Percentiles rank a stretch among this genome's conserved stretches.
Conservation (phyloP, 2,113 vertebrate species). For the Oryzias melastigma region DNA sequence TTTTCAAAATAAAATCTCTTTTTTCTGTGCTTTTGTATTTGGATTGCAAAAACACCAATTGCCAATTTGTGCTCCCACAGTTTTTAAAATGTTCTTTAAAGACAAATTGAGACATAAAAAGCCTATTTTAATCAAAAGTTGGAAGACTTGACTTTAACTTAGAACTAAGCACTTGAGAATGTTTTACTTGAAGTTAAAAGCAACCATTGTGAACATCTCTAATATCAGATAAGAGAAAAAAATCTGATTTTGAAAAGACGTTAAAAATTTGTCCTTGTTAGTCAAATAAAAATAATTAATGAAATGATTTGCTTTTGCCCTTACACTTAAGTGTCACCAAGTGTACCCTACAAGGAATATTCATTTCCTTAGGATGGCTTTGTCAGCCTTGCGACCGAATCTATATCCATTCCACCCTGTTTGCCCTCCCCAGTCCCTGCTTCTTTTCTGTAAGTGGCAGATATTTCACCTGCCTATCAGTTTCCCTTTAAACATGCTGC, state of each 20-base stretch:
- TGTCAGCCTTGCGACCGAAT: conserved; percentile 79
- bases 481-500: conserved; percentile 79
- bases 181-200: too few species aligned
- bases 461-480: conserved; percentile 80
- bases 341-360: conserved; percentile 78
- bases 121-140: too few species aligned
- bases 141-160: too few species aligned
- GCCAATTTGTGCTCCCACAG: too few species aligned
- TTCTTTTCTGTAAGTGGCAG: conserved; percentile 79
- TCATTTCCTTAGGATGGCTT: conserved; percentile 78
- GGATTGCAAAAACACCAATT: too few species aligned
- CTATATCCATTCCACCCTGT: conserved; percentile 78
- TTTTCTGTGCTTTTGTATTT: too few species aligned
- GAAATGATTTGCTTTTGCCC: conserved; percentile 62
- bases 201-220: too few species aligned
- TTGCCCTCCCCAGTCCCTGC: conserved; percentile 68
- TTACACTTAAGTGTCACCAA: conserved; percentile 70
- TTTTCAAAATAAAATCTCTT: too few species aligned
- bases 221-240: not conserved
- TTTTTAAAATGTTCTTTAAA: too few species aligned
- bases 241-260: conserved; percentile 32
- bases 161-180: too few species aligned
- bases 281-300: conserved; percentile 59
- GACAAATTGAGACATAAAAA: too few species aligned
- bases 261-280: conserved; percentile 22